Evolutionary conservation across 2,113 vertebrate species (phyloP), one percentile per base, ranked within the genome.

Genomic region (Sylvia atricapilla): DNA sequence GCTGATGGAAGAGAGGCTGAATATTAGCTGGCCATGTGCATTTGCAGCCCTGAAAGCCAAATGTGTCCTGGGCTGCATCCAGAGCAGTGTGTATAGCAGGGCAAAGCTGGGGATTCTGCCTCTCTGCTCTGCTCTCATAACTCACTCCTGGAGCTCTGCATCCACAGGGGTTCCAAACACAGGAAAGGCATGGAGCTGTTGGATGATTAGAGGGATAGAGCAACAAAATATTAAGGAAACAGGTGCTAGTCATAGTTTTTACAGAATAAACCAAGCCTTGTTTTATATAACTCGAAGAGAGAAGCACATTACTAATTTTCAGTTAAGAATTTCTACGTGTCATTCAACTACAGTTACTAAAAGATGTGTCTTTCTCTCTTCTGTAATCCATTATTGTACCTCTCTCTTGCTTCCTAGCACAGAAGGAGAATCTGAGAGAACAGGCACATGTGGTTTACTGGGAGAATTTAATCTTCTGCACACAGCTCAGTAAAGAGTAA

Each of bases 361-460:
- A 73, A 68, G 9, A n/a, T 63, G 5, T 33, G 13, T 27, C 13
- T 43, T 94, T 44, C 11, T 74, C 49, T 70, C 23, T 25, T 73
- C 59, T 60, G 4, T 13, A 50, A 31, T 25, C 13, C 23, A 7
- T 28, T 47, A 17, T 30, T 31, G 8, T 27, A 49, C 17, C 17
- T 33, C 3, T 53, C 15, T 76, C 10, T n/a, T 73, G 5, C 24
- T 15, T 59, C 22, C 25, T 22, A 22, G 24, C 9, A 46, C 20
- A 7, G 6, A 80, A 37, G 22, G 14, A 25, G 9, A 43, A 43
- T 56, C 28, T 25, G 39, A 68, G 33, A 55, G 21, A 76, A 81
- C 5, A 52, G 31, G 17, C 5, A 19, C 0, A 4, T 7, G 13
- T 2, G 19, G 15, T 33, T 72, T 43, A 18, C 5, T 15, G 16